Percentiles rank a stretch among this genome's conserved stretches.
These are phyloP conservation scores for Melanerpes aurifrons DNA, from an alignment of 2,113 vertebrate genomes.

Conservation along the genomic window DNA sequence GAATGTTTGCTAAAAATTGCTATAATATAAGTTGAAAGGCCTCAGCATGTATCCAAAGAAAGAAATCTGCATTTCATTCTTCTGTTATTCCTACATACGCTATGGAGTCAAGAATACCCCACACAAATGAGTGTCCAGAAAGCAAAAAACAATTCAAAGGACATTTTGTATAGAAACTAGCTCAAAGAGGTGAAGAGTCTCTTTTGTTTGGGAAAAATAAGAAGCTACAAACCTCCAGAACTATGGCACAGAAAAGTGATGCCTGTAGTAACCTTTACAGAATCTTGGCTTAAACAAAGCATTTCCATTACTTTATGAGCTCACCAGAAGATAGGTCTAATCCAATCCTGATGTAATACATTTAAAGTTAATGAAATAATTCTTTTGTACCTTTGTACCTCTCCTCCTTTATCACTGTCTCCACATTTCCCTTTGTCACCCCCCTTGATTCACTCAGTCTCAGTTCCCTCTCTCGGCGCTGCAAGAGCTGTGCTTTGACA, in stretches of 20 bases:
- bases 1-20: not conserved
- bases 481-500: not conserved
- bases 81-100: not conserved
- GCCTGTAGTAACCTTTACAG: not conserved
- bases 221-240: not conserved
- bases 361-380: not conserved
- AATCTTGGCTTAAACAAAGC: not conserved
- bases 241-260: not conserved
- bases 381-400: not conserved
- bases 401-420: not conserved
- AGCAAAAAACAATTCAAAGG: not conserved
- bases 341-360: not conserved
- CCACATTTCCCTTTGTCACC: not conserved
- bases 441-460: not conserved
- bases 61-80: not conserved
- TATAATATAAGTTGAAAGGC: not conserved
- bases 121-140: not conserved
- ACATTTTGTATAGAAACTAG: not conserved
- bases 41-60: not conserved
- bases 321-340: not conserved
- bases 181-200: not conserved
- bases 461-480: not conserved
- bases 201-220: not conserved
- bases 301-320: constrained; percentile 12
- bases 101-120: not conserved